A percentile compares a stretch with the other conserved stretches of the same genome.
These are phyloP conservation scores for Anneissia japonica DNA, from an alignment of 35 echinoderm and acorn worm genomes.

Conservation along the genomic window DNA sequence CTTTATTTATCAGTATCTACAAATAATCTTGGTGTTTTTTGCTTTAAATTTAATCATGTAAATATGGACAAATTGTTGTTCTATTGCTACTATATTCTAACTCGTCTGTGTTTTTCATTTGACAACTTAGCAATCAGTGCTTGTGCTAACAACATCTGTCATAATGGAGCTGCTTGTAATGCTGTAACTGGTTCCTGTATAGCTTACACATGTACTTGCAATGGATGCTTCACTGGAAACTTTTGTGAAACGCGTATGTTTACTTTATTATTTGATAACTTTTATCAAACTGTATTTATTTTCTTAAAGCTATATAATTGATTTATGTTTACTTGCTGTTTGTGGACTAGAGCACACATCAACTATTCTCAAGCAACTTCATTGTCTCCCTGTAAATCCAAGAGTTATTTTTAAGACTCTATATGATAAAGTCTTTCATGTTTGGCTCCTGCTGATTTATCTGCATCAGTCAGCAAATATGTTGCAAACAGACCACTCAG, in stretches of 20 bases:
- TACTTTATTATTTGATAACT: not conserved
- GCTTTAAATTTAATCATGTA: too few species aligned
- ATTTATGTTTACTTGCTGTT: not conserved
- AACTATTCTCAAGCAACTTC: too few species aligned
- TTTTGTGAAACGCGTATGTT: slow-evolving; percentile 66
- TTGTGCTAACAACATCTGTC: slow-evolving; percentile 58
- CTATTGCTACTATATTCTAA: too few species aligned
- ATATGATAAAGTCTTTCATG: too few species aligned
- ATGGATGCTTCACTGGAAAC: slow-evolving; percentile 56
- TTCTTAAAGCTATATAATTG: not conserved
- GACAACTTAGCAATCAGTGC: slow-evolving; percentile 27
- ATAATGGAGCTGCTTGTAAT: slow-evolving; percentile 49
- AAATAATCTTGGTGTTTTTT: too few species aligned
- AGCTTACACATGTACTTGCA: slow-evolving; percentile 56
- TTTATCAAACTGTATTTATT: not conserved
- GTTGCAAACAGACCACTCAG: too few species aligned
- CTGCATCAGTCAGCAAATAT: too few species aligned
- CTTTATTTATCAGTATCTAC: too few species aligned
- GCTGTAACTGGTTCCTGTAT: slow-evolving; percentile 32
- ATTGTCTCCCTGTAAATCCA: too few species aligned
- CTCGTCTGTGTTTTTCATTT: not conserved
- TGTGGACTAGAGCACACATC: not conserved
- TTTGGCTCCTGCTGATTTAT: too few species aligned
- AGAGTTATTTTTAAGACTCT: too few species aligned
- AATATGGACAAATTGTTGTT: too few species aligned